These are phyloP conservation scores for Drosophila formosana DNA, from an alignment of 2,888 invertebrate genomes.

Conservation along the genomic window DNA sequence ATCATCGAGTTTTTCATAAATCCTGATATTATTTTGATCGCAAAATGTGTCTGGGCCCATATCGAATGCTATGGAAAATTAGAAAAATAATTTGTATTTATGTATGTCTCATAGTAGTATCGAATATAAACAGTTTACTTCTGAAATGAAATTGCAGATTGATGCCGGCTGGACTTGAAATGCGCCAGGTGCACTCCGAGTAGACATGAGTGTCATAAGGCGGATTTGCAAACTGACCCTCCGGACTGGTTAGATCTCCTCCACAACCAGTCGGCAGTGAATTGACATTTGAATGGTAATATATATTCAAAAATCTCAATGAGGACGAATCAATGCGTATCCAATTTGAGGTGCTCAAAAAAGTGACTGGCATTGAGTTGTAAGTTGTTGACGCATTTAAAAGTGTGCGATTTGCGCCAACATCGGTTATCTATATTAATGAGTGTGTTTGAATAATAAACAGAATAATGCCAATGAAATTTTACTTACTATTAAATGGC, in stretches of 20 bases:
- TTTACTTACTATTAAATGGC: slow-evolving; percentile 61
- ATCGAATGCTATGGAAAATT: slow-evolving; percentile 85
- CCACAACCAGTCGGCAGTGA: slow-evolving; percentile 75
- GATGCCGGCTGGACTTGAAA: slow-evolving; percentile 86
- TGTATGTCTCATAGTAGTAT: background rate
- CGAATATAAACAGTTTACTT: slow-evolving; percentile 53
- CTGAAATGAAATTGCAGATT: slow-evolving; percentile 61
- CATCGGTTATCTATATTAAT: slow-evolving; percentile 67
- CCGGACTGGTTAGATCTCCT: slow-evolving; percentile 59
- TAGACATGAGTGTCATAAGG: slow-evolving; percentile 87
- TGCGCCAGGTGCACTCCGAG: slow-evolving; percentile 88
- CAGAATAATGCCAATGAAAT: no score
- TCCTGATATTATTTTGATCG: slow-evolving; percentile 87
- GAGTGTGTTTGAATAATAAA: background rate
- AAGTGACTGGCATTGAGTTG: background rate
- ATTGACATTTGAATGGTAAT: slow-evolving; percentile 65
- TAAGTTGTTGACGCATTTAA: slow-evolving; percentile 30
- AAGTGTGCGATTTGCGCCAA: slow-evolving; percentile 61
- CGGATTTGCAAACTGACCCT: slow-evolving; percentile 87
- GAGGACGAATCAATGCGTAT: slow-evolving; percentile 57
- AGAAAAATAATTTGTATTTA: background rate
- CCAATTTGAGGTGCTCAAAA: slow-evolving; percentile 61
- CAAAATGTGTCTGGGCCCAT: slow-evolving; percentile 88
- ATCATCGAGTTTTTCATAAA: slow-evolving; percentile 86
- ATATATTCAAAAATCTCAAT: slow-evolving; percentile 30